Percentiles rank a stretch among this genome's conserved stretches.
Conservation (phyloP, 2,888 invertebrate genomes). For the Liopterus haemorrhoidalis region DNA sequence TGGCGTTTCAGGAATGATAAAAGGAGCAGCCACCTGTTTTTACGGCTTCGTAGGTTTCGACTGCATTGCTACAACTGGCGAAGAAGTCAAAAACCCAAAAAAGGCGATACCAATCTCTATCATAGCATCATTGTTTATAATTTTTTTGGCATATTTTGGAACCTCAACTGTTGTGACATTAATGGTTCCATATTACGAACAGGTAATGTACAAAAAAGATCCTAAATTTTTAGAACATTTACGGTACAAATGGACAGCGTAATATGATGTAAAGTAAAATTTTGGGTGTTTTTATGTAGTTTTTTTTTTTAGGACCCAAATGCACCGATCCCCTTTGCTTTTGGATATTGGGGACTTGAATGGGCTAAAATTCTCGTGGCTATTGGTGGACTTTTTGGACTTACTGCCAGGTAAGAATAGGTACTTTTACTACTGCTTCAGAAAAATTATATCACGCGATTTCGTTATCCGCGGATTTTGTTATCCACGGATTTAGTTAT, state of each 20-base stretch:
- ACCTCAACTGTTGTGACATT: conserved; percentile 83
- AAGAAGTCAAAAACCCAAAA: conserved; percentile 83
- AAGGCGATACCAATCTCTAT: conserved; percentile 83
- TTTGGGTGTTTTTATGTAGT: not conserved
- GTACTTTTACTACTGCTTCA: no score
- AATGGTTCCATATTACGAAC: conserved; percentile 74
- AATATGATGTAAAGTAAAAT: not conserved
- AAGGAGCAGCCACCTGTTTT: conserved; percentile 79
- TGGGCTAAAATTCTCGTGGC: conserved; percentile 78
- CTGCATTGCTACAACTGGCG: conserved; percentile 80
- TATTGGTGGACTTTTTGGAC: conserved; percentile 77
- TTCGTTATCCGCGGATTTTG: not conserved
- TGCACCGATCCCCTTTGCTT: conserved; percentile 76
- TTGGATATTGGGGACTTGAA: conserved; percentile 65
- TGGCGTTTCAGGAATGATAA: conserved; percentile 70
- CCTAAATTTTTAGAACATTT: not conserved
- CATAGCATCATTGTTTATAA: conserved; percentile 70
- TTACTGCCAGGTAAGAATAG: conserved; percentile 72
- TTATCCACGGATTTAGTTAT: no score
- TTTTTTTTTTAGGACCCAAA: conserved; percentile 56
- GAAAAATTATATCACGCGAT: not conserved
- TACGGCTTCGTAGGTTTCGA: conserved; percentile 94
- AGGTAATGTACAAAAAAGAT: conserved; percentile 48
- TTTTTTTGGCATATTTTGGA: conserved; percentile 85
- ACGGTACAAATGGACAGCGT: not conserved